Evolutionary conservation across 2,113 vertebrate genomes (phyloP).

Genomic region (Triplophysa dalaica): DNA sequence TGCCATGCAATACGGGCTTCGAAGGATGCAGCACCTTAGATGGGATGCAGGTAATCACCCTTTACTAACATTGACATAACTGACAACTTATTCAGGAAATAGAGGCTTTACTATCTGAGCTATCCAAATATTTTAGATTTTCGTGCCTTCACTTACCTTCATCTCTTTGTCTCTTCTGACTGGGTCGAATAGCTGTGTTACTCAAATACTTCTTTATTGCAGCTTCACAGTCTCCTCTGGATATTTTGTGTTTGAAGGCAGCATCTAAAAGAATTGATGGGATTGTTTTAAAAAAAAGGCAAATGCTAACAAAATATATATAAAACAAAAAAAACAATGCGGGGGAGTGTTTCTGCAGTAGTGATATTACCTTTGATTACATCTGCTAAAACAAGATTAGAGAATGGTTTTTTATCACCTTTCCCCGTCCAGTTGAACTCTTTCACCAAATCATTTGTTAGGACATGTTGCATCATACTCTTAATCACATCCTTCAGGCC

Average conservation of each 20-base stretch:
- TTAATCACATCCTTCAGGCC: background rate
- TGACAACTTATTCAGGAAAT: too few species aligned
- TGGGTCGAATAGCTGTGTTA: background rate
- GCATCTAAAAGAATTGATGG: conserved; percentile 2
- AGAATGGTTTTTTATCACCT: background rate
- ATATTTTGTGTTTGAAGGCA: background rate
- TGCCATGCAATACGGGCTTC: too few species aligned
- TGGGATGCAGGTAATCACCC: too few species aligned
- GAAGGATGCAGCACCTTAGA: too few species aligned
- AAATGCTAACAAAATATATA: background rate
- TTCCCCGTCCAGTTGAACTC: conserved; percentile 27
- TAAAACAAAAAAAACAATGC: background rate
- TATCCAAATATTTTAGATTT: too few species aligned
- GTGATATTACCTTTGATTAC: conserved; percentile 15
- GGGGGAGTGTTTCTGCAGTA: background rate
- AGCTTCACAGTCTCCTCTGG: background rate
- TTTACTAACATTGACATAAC: too few species aligned
- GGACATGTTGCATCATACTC: background rate
- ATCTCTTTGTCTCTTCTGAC: background rate
- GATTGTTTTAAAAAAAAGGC: too few species aligned
- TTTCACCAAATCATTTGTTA: conserved; percentile 16
- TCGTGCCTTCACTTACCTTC: background rate
- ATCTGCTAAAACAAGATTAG: background rate
- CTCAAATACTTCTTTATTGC: conserved; percentile 21
- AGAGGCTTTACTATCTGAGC: too few species aligned